phyloP scores from a whole-genome alignment of 1,140 invertebrate genomes.

The Drepana arcuata region DNA sequence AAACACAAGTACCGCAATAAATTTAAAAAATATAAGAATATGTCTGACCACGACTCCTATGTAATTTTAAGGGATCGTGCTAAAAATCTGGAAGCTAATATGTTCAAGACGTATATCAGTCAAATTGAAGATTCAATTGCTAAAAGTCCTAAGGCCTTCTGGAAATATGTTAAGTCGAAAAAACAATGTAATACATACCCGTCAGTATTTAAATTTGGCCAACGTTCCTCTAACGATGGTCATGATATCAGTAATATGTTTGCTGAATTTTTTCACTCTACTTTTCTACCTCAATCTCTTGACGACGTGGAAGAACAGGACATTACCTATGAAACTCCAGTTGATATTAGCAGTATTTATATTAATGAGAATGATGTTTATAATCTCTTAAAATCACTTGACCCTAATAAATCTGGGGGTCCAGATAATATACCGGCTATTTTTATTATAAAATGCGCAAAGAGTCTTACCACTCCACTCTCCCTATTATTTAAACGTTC shows the following conservation, averaged over 20 bases:
- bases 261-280: constrained; percentile 14
- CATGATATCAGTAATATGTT: constrained; percentile 13
- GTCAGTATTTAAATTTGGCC: constrained; percentile 1
- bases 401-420: constrained; percentile 1
- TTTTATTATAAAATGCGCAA: constrained; percentile 5
- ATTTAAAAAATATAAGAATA: constrained; percentile 16
- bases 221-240: neutral
- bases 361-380: neutral
- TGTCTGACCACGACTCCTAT: constrained; percentile 9
- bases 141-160: constrained; percentile 14
- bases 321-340: constrained; percentile 4
- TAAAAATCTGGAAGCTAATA: constrained; percentile 5
- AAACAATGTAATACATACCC: constrained; percentile 5
- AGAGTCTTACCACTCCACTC: neutral
- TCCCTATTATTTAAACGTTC: constrained; percentile 2
- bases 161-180: constrained; percentile 16
- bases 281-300: constrained; percentile 1
- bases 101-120: constrained; percentile 8
- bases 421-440: constrained; percentile 4
- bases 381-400: constrained; percentile 1
- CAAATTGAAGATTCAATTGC: constrained; percentile 8
- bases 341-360: constrained; percentile 1
- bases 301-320: constrained; percentile 2
- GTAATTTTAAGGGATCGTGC: constrained; percentile 10
- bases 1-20: constrained; percentile 17